Evolutionary conservation across 2,113 vertebrate species (phyloP).

Genomic region (Tinamus guttatus): DNA sequence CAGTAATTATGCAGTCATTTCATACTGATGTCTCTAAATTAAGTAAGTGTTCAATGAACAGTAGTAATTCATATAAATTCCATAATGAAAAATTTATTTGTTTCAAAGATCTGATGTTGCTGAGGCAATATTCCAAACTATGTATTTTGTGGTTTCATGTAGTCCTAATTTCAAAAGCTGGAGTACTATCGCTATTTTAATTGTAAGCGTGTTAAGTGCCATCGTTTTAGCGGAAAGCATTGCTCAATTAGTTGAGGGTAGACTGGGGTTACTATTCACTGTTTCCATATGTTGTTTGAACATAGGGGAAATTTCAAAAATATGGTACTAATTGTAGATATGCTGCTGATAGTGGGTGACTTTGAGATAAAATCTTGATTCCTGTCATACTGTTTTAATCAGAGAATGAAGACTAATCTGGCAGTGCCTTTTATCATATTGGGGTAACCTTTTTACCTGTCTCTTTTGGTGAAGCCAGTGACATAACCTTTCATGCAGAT

Average conservation of each 20-base stretch:
- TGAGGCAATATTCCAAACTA: not conserved
- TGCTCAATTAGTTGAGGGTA: not conserved
- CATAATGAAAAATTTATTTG: not conserved
- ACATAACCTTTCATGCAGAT: constrained; percentile 4
- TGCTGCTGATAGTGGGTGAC: not conserved
- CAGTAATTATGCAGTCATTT: not conserved
- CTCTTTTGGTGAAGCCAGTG: not conserved
- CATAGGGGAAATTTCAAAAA: not conserved
- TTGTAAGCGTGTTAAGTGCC: not conserved
- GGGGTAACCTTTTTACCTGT: not conserved
- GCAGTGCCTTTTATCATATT: not conserved
- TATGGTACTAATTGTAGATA: not conserved
- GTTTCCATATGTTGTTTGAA: not conserved
- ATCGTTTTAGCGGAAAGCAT: constrained; percentile 28
- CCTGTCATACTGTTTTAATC: constrained; percentile 21
- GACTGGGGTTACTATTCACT: not conserved
- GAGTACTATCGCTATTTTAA: not conserved
- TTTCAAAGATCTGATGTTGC: not conserved
- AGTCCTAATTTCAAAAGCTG: constrained; percentile 10
- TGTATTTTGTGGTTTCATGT: constrained; percentile 4
- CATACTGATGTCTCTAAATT: not conserved
- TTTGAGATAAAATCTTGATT: constrained; percentile 44
- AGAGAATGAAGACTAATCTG: not conserved
- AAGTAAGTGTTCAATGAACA: not conserved
- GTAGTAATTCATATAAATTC: not conserved